Evolutionary conservation across 2,888 invertebrate genomes (phyloP), one percentile per base, ranked within the genome.

Genomic region (Nudaria mundana): DNA sequence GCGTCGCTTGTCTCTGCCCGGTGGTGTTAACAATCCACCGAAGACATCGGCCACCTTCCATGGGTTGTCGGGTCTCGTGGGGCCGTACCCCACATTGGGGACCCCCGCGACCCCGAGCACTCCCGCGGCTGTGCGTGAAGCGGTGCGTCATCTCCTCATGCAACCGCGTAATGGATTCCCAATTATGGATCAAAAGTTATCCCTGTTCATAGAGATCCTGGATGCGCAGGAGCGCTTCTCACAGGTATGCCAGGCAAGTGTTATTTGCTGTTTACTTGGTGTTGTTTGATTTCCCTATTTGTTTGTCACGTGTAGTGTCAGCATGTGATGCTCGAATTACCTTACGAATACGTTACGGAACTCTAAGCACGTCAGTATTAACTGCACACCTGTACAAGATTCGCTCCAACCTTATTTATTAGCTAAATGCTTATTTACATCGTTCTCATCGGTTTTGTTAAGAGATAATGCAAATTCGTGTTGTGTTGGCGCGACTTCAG

Each of bases 161-260:
- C 92, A 93, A 74, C 93, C 94, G 8, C 86, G 94, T 44, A 94
- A 94, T 70, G 94, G 94, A 13, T 93, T 94, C 80, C 92, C 93
- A 63, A 93, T 93, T 71, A 91, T 93, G 84, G 94, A 94, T 69
- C 94, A 94, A 84, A 93, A 94, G 73, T 91, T 95, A 69, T 91
- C 93, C 28, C 90, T 95, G 32, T 94, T 95, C 84, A 93, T 95
- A 73, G 95, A 95, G 69, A 95, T 95, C 63, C 90, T 95, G 76
- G 94, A 94, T 74, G 93, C 94, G 37, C 95, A 95, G 89, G 94
- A 94, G 74, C 90, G 92, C 72, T 93, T 95, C 72, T 94, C 94
- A 70, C 93, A 95, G 94, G 95, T 95, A 70, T 59, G 62, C 34
- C 42, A 43, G 42, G 42, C 42, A 43, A 43, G 42, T 43, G 42